phyloP scores from a whole-genome alignment of 2,113 vertebrate species.

The Ailuropoda melanoleuca region DNA sequence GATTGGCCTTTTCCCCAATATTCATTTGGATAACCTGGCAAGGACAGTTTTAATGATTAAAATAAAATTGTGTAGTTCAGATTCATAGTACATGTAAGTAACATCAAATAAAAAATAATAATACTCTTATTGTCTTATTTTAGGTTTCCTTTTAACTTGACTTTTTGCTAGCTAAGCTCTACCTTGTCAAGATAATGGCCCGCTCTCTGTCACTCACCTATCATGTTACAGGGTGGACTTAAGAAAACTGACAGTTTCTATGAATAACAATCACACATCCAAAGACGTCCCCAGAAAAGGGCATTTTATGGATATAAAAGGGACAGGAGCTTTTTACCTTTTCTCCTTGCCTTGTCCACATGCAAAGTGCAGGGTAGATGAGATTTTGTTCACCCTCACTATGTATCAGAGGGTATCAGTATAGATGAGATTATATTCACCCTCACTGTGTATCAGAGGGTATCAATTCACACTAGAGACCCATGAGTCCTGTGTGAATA shows the following conservation, averaged over 20 bases:
- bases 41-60: background rate
- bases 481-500: background rate
- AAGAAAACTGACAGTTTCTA: slow-evolving; percentile 80
- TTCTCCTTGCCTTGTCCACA: slow-evolving; percentile 30
- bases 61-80: slow-evolving; percentile 24
- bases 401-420: background rate
- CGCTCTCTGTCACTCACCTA: slow-evolving; percentile 75
- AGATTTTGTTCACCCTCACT: background rate
- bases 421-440: background rate
- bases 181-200: slow-evolving; percentile 66
- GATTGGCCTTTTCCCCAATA: background rate
- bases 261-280: slow-evolving; percentile 80
- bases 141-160: slow-evolving; percentile 54
- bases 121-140: slow-evolving; percentile 61
- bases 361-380: background rate
- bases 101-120: slow-evolving; percentile 54
- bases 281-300: slow-evolving; percentile 55
- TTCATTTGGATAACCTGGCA: background rate
- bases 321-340: slow-evolving; percentile 2
- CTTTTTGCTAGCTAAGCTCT: slow-evolving; percentile 72
- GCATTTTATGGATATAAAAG: slow-evolving; percentile 66
- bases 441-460: background rate
- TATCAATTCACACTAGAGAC: background rate
- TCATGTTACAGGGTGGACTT: slow-evolving; percentile 73
- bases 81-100: slow-evolving; percentile 8